phyloP scores from a whole-genome alignment of 2,888 invertebrate genomes.

The Gryllus longicercus region DNA sequence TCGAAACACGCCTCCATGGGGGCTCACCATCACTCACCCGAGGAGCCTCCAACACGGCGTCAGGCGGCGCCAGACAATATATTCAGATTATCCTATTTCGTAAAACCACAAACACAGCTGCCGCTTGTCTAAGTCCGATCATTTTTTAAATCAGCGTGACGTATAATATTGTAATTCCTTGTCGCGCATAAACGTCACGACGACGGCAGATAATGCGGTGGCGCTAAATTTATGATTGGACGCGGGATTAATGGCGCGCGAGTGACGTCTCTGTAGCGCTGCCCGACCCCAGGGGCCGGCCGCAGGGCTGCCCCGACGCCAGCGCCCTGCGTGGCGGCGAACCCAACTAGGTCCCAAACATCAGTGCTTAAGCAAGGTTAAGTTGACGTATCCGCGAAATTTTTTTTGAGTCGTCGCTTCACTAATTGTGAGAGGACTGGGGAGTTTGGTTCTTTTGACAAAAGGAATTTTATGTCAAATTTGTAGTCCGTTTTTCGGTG shows the following conservation, averaged over 20 bases:
- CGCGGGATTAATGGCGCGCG: slow-evolving; percentile 1
- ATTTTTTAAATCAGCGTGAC: not conserved
- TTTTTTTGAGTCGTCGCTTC: too few relatives aligned
- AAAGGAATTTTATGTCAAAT: too few relatives aligned
- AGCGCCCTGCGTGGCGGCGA: not conserved
- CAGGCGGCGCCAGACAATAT: not conserved
- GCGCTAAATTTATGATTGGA: not conserved
- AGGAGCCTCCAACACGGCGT: not conserved
- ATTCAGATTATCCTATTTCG: slow-evolving; percentile 8
- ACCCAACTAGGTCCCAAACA: too few relatives aligned
- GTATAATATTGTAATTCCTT: slow-evolving; percentile 17
- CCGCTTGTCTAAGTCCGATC: not conserved
- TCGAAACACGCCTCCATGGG: too few relatives aligned
- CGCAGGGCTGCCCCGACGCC: not conserved
- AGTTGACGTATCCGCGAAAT: too few relatives aligned
- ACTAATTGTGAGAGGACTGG: too few relatives aligned
- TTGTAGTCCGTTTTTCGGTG: too few relatives aligned
- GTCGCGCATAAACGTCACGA: slow-evolving; percentile 7
- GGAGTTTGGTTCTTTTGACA: too few relatives aligned
- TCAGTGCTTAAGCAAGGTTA: too few relatives aligned
- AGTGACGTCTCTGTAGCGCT: not conserved
- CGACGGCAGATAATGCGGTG: slow-evolving; percentile 1
- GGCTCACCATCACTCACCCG: too few relatives aligned
- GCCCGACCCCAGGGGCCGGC: not conserved
- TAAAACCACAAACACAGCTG: slow-evolving; percentile 2